Evolutionary conservation across 2,888 invertebrate species (phyloP).

Genomic region (Stenoptilia bipunctidactyla): DNA sequence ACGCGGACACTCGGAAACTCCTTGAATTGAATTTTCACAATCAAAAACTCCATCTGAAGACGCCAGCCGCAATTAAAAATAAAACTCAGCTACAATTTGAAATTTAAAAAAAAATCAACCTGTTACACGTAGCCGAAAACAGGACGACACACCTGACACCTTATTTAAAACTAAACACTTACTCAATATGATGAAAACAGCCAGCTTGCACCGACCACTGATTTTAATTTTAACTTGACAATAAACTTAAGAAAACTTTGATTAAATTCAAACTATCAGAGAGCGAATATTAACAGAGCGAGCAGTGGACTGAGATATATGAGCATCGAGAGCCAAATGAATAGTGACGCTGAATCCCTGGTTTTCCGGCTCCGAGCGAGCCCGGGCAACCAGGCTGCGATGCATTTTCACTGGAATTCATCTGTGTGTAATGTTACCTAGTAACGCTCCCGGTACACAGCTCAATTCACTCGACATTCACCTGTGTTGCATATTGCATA

Average conservation of each 20-base stretch:
- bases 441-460: slow-evolving; percentile 19
- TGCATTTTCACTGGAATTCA: slow-evolving; percentile 4
- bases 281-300: too few relatives aligned
- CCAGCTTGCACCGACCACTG: too few relatives aligned
- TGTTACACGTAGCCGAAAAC: too few relatives aligned
- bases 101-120: too few relatives aligned
- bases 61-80: too few relatives aligned
- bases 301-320: not conserved
- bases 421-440: not conserved
- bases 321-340: not conserved
- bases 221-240: too few relatives aligned
- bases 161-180: too few relatives aligned
- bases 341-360: not conserved
- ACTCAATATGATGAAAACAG: too few relatives aligned
- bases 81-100: too few relatives aligned
- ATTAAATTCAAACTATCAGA: too few relatives aligned
- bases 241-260: too few relatives aligned
- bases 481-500: slow-evolving; percentile 20
- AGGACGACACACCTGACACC: too few relatives aligned
- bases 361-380: not conserved
- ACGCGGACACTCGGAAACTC: slow-evolving; percentile 43
- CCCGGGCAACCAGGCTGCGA: slow-evolving; percentile 12
- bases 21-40: slow-evolving; percentile 40
- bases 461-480: slow-evolving; percentile 11
- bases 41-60: slow-evolving; percentile 23